Conservation (phyloP, 2,888 invertebrate species). For the Balanococcus diminutus region DNA sequence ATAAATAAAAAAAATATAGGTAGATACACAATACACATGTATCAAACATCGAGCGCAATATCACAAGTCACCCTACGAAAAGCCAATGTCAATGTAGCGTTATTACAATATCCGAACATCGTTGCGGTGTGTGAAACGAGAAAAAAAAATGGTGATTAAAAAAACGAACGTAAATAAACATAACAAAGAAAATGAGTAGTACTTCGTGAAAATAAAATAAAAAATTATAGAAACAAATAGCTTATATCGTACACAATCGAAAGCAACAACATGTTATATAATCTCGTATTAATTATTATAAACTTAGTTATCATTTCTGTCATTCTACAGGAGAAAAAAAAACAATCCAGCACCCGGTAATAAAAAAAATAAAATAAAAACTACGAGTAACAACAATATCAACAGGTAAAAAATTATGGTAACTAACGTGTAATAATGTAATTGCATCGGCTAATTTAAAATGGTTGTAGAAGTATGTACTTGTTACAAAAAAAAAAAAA, state of each 20-base stretch:
- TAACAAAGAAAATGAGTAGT: conserved; percentile 21
- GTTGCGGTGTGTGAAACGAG: conserved; percentile 18
- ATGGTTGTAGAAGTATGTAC: neutral
- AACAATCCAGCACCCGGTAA: conserved; percentile 6
- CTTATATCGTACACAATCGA: conserved; percentile 25
- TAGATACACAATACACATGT: neutral
- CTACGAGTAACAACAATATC: neutral
- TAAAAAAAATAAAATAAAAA: neutral
- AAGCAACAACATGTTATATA: conserved; percentile 20
- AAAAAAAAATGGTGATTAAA: neutral
- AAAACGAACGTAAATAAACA: neutral
- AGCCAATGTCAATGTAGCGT: conserved; percentile 23
- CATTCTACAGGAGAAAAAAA: conserved; percentile 14
- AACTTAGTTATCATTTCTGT: conserved; percentile 1
- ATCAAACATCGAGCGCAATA: conserved; percentile 9
- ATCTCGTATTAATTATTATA: conserved; percentile 20
- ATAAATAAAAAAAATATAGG: neutral
- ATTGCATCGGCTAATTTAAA: neutral
- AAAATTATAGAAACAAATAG: neutral
- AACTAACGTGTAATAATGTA: conserved; percentile 16
- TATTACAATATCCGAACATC: neutral
- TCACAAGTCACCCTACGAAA: conserved; percentile 3
- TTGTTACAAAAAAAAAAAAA: neutral
- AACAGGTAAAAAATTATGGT: conserved; percentile 9
- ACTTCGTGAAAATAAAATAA: conserved; percentile 1